phyloP scores from a whole-genome alignment of 2,888 invertebrate genomes.

The Cotesia congregata region DNA sequence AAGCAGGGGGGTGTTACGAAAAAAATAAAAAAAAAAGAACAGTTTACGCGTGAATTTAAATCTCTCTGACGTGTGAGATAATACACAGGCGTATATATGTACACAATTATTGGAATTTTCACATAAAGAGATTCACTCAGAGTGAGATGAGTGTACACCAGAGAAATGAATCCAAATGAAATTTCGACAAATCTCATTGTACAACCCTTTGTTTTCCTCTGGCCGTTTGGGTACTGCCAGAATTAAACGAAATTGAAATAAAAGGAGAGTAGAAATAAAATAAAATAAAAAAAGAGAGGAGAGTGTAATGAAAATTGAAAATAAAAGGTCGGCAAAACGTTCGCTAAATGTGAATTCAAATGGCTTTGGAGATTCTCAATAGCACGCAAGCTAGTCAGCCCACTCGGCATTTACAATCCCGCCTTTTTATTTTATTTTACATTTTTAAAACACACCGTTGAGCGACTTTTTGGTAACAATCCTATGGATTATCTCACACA shows the following conservation, averaged over 20 bases:
- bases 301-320: constrained; percentile 5
- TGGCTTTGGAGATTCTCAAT: not conserved
- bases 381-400: constrained; percentile 2
- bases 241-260: constrained; percentile 10
- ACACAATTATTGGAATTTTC: constrained; percentile 7
- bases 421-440: not conserved
- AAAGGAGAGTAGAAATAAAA: not conserved
- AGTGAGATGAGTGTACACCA: not conserved
- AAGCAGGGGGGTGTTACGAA: not conserved
- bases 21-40: not conserved
- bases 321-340: constrained; percentile 1
- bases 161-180: constrained; percentile 11
- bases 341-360: not conserved
- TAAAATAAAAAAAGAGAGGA: not conserved
- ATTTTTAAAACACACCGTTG: not conserved
- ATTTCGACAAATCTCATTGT: constrained; percentile 7
- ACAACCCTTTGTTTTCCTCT: constrained; percentile 5
- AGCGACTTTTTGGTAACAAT: not conserved
- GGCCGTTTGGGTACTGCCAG: not conserved
- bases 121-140: not conserved
- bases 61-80: not conserved
- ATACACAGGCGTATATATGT: not conserved
- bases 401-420: not conserved
- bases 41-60: not conserved
- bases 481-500: not conserved